Conservation (phyloP, 2,797 vertebrate species). For the Diglossa cyanea region DNA sequence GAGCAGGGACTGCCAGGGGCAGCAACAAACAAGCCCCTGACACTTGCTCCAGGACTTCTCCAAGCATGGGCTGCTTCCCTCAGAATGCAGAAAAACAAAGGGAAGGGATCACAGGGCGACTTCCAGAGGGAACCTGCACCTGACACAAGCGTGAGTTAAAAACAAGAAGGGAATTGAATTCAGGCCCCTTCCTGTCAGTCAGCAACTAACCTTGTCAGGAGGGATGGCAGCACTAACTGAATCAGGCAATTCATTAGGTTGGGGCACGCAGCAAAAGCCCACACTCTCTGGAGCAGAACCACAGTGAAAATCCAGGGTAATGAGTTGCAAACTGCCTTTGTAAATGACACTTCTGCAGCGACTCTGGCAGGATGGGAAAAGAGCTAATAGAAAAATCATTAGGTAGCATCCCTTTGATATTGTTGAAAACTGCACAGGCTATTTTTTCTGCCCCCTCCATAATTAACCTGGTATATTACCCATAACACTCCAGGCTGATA, state of each 20-base stretch:
- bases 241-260: conserved; percentile 52
- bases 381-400: conserved; percentile 63
- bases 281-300: conserved; percentile 50
- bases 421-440: conserved; percentile 14
- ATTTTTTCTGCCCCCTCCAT: conserved; percentile 31
- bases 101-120: not conserved
- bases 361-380: conserved; percentile 43
- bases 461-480: conserved; percentile 45
- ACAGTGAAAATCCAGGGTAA: conserved; percentile 57
- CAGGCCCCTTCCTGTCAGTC: conserved; percentile 33
- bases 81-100: conserved; percentile 23
- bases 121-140: conserved; percentile 30
- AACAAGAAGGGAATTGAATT: conserved; percentile 48
- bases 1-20: not conserved
- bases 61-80: not conserved
- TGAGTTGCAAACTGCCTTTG: conserved; percentile 63
- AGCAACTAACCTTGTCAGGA: conserved; percentile 52
- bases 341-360: conserved; percentile 52
- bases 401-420: conserved; percentile 60
- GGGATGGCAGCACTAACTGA: conserved; percentile 10
- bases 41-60: conserved; percentile 13
- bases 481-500: not conserved
- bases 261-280: conserved; percentile 35
- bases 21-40: not conserved
- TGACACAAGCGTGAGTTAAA: not conserved